Evolutionary conservation across 2,888 invertebrate species (phyloP), one percentile per base, ranked within the genome.

Genomic region (Mimachlamys varia): DNA sequence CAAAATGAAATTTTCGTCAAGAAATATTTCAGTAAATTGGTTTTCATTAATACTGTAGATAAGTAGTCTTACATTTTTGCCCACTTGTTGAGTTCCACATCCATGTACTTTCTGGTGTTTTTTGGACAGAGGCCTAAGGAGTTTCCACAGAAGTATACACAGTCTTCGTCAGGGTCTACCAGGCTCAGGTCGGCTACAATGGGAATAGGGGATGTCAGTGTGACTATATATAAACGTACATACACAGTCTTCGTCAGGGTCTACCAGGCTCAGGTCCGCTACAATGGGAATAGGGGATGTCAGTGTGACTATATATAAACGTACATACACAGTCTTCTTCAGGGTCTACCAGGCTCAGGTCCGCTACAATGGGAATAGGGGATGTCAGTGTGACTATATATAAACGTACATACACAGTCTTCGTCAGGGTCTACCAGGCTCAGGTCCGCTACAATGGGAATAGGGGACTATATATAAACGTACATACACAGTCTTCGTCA

Each of bases 81-180:
- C 97, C 97, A 97, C 92, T 97, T 97, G 19, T 97, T 95, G 49
- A 97, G 92, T 92, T 97, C 97, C 55, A 96, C 95, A 13, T 96
- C 94, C 90, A 97, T 95, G 90, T 96, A 96, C 27, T 95, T 92
- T 90, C 96, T 95, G 0, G 97, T 96, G 2, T 95, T 95, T 93
- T 97, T 97, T 10, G 97, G 97, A 96, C 97, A 97, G n/a, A 97
- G 96, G 17, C 97, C 97, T 2, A 97, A 96, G 0, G 97, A 97
- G 94, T 97, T 97, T 0, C 97, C 97, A 94, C 97, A 97, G 87
- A 97, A 95, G 94, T 97, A 97, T 37, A 97, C 96, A 92, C 97
- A 96, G 50, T 97, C 97, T 44, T 97, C 97, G 0, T 97, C 96
- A 0, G 96, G 94, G 38, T 95, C 92, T 10, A 96, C 94, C n/a